Evolutionary conservation across 2,113 vertebrate genomes (phyloP).

Genomic region (Reinhardtius hippoglossoides): DNA sequence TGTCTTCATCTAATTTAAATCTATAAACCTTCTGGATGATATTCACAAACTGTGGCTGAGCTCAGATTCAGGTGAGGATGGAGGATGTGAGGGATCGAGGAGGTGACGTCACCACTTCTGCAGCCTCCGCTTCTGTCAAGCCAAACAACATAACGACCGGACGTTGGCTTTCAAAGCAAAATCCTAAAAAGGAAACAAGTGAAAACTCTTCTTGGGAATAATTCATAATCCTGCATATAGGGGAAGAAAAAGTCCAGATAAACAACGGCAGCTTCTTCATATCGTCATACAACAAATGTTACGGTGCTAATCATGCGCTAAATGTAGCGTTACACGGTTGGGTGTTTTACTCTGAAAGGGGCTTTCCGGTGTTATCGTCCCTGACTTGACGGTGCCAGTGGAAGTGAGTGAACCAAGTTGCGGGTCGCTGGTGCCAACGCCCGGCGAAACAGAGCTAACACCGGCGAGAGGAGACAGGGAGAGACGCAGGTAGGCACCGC

Average conservation of each 20-base stretch:
- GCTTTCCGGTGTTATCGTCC: not conserved
- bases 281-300: not conserved
- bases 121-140: slow-evolving; percentile 34
- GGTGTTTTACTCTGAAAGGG: slow-evolving; percentile 40
- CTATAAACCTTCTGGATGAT: too few species aligned
- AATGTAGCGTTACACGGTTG: accelerated
- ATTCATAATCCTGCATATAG: not conserved
- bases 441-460: slow-evolving; percentile 66
- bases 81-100: not conserved
- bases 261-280: not conserved
- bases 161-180: slow-evolving; percentile 46
- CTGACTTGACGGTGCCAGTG: slow-evolving; percentile 10
- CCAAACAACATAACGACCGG: not conserved
- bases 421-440: slow-evolving; percentile 77
- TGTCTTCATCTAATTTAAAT: too few species aligned
- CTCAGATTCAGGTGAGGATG: slow-evolving; percentile 12
- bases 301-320: not conserved
- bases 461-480: slow-evolving; percentile 21
- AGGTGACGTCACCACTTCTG: slow-evolving; percentile 66
- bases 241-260: too few species aligned
- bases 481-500: slow-evolving; percentile 39
- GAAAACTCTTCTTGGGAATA: not conserved
- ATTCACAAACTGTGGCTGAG: not conserved
- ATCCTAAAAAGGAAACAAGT: not conserved
- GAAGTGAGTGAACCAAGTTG: slow-evolving; percentile 51